Percentiles rank a stretch among this genome's conserved stretches.
Conservation (phyloP, 2,113 vertebrate species). For the Stictonetta naevosa region DNA sequence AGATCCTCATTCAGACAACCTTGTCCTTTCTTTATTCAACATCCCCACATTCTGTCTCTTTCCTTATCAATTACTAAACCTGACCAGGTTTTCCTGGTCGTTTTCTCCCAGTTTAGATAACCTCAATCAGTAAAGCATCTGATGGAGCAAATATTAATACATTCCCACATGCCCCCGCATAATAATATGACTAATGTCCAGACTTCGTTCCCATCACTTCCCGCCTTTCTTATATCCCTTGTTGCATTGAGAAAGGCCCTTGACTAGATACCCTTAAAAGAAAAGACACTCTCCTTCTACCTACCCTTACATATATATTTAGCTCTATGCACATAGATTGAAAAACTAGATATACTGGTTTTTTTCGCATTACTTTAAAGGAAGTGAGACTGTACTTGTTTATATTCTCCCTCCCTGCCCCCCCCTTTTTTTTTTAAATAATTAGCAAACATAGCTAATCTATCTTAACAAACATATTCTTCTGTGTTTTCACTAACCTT, state of each 20-base stretch:
- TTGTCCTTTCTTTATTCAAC: not conserved
- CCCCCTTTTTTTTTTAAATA: rapidly evolving
- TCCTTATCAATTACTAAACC: not conserved
- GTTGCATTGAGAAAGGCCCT: not conserved
- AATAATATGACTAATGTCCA: not conserved
- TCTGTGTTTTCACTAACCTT: not conserved
- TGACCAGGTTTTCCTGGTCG: not conserved
- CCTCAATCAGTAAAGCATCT: not conserved
- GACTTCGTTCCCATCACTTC: no score
- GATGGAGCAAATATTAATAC: not conserved
- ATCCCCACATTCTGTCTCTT: not conserved
- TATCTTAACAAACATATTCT: not conserved
- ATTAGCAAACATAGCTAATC: not conserved
- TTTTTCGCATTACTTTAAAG: not conserved
- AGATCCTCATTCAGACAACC: not conserved
- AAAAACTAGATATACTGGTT: not conserved
- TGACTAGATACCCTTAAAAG: not conserved
- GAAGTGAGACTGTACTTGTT: rapidly evolving
- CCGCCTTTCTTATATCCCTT: not conserved
- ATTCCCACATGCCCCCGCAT: no score
- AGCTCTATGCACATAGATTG: not conserved
- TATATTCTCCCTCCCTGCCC: not conserved
- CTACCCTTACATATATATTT: not conserved
- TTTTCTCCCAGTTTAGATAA: not conserved
- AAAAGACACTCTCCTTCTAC: not conserved